These are phyloP conservation scores for Antedon mediterranea DNA, from an alignment of 53 echinoderm and acorn worm genomes.

Conservation along the genomic window DNA sequence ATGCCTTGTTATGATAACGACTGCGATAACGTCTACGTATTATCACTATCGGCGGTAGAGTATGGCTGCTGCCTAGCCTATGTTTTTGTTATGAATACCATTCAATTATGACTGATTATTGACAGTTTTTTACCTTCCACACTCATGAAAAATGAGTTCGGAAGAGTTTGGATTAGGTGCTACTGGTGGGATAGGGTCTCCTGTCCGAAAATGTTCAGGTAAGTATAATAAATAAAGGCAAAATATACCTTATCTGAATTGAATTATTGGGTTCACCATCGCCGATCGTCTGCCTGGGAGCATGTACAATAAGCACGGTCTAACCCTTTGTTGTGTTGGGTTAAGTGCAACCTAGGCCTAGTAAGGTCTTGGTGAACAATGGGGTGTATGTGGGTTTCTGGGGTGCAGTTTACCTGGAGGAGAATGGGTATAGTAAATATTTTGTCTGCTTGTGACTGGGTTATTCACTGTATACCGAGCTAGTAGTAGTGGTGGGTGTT, in stretches of 20 bases:
- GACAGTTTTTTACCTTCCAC: not conserved
- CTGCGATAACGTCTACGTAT: not conserved
- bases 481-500: no score
- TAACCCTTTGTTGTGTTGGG: no score
- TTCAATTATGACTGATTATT: not conserved
- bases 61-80: not conserved
- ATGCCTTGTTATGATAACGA: not conserved
- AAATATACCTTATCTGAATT: not conserved
- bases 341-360: no score
- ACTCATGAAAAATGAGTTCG: not conserved
- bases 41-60: not conserved
- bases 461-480: no score
- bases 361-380: no score
- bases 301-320: no score
- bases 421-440: no score
- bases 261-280: not conserved
- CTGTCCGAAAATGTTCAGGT: not conserved
- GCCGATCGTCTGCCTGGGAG: not conserved
- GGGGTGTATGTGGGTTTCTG: no score
- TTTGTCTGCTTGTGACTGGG: no score
- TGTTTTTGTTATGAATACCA: not conserved
- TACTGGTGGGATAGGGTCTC: not conserved
- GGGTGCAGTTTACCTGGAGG: no score
- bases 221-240: not conserved
- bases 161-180: slow-evolving; percentile 1